Evolutionary conservation across 2,888 invertebrate genomes (phyloP).

Genomic region (Resseliella maxima): DNA sequence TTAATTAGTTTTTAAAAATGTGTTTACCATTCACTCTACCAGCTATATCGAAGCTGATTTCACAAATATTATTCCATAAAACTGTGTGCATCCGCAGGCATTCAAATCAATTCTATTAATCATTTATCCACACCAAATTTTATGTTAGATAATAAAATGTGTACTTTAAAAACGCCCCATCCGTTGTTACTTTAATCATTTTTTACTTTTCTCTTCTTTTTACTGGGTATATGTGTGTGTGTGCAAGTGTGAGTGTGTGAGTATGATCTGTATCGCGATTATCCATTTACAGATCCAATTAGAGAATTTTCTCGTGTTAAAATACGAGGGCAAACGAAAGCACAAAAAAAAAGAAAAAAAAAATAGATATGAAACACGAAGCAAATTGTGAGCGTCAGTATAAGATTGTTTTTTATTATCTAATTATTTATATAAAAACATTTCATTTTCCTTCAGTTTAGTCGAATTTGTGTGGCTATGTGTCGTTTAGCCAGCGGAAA

Average conservation of each 20-base stretch:
- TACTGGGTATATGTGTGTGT: background rate
- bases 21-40: no score
- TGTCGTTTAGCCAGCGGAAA: background rate
- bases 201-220: no score
- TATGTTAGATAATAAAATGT: background rate
- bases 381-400: background rate
- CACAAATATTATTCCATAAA: background rate
- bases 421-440: background rate
- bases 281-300: background rate
- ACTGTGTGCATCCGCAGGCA: background rate
- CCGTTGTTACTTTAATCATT: background rate
- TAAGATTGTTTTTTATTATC: background rate
- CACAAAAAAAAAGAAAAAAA: background rate
- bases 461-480: background rate
- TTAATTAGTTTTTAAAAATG: no score
- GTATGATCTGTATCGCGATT: background rate
- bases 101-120: slow-evolving; percentile 28
- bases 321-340: background rate
- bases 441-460: background rate
- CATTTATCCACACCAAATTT: background rate
- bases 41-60: no score
- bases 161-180: background rate
- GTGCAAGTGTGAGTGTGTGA: no score
- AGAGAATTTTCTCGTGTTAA: background rate
- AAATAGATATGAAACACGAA: background rate